Conservation (phyloP, 23 tunicate genomes). For the Ascidia mentula region DNA sequence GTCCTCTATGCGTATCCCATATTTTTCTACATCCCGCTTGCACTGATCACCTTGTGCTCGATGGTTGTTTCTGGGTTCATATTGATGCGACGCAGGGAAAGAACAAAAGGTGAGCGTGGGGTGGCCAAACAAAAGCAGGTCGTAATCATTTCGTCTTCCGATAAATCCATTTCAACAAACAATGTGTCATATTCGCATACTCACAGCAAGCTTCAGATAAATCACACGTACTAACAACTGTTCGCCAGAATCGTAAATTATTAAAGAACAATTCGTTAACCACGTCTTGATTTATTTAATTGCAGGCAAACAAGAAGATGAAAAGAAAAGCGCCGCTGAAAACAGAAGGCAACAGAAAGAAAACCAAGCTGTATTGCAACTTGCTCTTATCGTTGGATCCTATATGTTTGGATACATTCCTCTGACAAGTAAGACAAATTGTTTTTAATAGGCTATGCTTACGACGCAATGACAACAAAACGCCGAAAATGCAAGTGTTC, state of each 20-base stretch:
- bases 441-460: neutral
- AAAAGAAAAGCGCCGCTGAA: neutral
- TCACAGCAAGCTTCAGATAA: too few relatives aligned
- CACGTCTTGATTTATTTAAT: too few relatives aligned
- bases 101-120: neutral
- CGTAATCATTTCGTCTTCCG: too few relatives aligned
- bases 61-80: neutral
- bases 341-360: neutral
- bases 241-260: too few relatives aligned
- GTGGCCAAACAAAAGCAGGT: too few relatives aligned
- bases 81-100: neutral
- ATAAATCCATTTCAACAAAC: too few relatives aligned
- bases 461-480: too few relatives aligned
- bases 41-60: slow-evolving; percentile 14
- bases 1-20: slow-evolving; percentile 18
- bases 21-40: slow-evolving; percentile 31
- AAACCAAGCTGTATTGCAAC: slow-evolving; percentile 10
- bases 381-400: neutral
- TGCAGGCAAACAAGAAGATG: neutral
- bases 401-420: slow-evolving; percentile 18
- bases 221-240: too few relatives aligned
- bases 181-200: too few relatives aligned
- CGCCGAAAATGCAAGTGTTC: too few relatives aligned
- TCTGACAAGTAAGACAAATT: neutral
- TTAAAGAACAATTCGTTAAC: too few relatives aligned